These are phyloP conservation scores for Arge pagana DNA, from an alignment of 2,888 invertebrate species.

Conservation along the genomic window DNA sequence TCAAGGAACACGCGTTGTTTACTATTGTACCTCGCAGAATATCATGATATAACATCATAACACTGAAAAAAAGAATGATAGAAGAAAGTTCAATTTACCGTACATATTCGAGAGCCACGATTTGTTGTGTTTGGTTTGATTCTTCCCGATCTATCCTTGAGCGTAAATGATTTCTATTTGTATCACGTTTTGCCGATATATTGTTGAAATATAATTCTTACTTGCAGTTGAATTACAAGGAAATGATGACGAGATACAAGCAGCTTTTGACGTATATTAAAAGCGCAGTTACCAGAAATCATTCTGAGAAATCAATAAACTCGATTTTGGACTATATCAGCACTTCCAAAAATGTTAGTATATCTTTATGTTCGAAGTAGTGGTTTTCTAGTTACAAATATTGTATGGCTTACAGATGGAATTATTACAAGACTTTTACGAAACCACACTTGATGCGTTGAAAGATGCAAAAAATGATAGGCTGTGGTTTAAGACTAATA, in stretches of 20 bases:
- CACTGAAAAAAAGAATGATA: too few species aligned
- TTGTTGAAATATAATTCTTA: conserved; percentile 19
- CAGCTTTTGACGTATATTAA: conserved; percentile 97
- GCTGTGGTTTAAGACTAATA: conserved; percentile 99
- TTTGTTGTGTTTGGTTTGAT: too few species aligned
- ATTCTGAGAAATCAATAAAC: conserved; percentile 99
- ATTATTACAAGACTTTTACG: conserved; percentile 96
- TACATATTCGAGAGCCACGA: too few species aligned
- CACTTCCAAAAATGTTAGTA: conserved; percentile 94
- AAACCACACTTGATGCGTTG: conserved; percentile 90
- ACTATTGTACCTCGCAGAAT: too few species aligned
- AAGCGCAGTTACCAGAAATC: conserved; percentile 98
- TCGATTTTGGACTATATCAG: conserved; percentile 99
- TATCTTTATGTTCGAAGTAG: conserved; percentile 2
- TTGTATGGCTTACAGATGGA: conserved; percentile 83
- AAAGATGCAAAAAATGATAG: conserved; percentile 99
- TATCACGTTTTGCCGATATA: too few species aligned
- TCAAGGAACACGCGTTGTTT: too few species aligned
- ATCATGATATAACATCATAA: too few species aligned
- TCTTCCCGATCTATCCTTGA: neutral
- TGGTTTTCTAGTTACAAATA: neutral
- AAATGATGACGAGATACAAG: conserved; percentile 96
- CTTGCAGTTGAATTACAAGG: conserved; percentile 83
- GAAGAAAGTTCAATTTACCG: too few species aligned
- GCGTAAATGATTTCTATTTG: conserved; percentile 7